A percentile compares a stretch with the other conserved stretches of the same genome.
Conservation (phyloP, 1,140 invertebrate genomes). For the Drosophila murphyi region DNA sequence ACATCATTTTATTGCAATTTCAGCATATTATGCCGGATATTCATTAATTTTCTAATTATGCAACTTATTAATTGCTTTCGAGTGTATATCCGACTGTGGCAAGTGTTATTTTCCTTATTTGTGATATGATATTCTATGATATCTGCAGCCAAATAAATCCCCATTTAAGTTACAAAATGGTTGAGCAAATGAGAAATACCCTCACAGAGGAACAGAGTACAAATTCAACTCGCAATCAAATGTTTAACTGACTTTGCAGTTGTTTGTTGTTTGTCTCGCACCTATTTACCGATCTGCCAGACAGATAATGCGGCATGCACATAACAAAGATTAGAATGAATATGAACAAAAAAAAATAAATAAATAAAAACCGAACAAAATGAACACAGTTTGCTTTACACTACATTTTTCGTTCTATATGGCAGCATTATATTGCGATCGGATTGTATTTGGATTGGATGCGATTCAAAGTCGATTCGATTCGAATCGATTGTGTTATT, state of each 20-base stretch:
- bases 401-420: neutral
- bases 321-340: slow-evolving; percentile 23
- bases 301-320: slow-evolving; percentile 13
- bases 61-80: too few species aligned
- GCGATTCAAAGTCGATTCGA: slow-evolving; percentile 5
- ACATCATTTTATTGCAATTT: too few species aligned
- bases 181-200: neutral
- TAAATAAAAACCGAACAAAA: neutral
- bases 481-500: neutral
- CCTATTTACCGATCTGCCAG: slow-evolving; percentile 26
- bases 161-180: too few species aligned
- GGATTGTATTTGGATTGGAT: slow-evolving; percentile 6
- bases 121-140: too few species aligned
- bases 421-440: neutral
- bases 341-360: neutral
- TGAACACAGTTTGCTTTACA: slow-evolving; percentile 11
- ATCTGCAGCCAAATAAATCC: too few species aligned
- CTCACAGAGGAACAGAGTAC: neutral
- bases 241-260: slow-evolving; percentile 65
- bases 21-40: too few species aligned
- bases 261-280: slow-evolving; percentile 56
- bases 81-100: too few species aligned
- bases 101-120: too few species aligned
- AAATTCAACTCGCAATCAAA: slow-evolving; percentile 13
- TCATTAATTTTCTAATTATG: too few species aligned